A percentile compares a stretch with the other conserved stretches of the same genome.
Evolutionary conservation across 2,888 invertebrate genomes (phyloP).

Genomic region (Arctia plantaginis): DNA sequence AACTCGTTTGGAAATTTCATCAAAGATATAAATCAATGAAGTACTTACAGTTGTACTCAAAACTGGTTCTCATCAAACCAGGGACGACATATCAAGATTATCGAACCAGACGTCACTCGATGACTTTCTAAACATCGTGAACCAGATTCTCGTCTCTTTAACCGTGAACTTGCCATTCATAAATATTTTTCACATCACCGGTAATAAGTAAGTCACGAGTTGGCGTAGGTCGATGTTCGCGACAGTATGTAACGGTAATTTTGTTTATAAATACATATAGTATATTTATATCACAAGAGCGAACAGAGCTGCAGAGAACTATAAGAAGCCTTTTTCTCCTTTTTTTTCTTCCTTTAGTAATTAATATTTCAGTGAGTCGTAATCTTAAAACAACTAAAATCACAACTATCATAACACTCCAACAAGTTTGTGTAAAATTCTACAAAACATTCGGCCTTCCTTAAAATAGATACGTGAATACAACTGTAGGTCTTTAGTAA

Average conservation of each 20-base stretch:
- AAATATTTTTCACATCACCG: slow-evolving; percentile 52
- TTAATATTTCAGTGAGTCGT: neutral
- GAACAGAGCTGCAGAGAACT: neutral
- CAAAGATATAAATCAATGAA: neutral
- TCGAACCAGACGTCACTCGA: slow-evolving; percentile 19
- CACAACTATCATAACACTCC: neutral
- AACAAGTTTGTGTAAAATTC: neutral
- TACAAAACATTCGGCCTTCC: neutral
- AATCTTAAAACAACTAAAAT: neutral
- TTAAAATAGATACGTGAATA: neutral
- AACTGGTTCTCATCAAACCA: slow-evolving; percentile 3
- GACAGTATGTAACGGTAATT: slow-evolving; percentile 61
- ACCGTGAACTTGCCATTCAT: slow-evolving; percentile 59
- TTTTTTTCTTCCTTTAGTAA: neutral
- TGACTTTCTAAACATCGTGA: slow-evolving; percentile 37
- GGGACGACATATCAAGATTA: slow-evolving; percentile 34
- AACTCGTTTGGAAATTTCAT: neutral
- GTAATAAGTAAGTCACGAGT: slow-evolving; percentile 67
- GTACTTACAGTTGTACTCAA: neutral
- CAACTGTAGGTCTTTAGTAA: neutral
- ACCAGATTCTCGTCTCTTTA: slow-evolving; percentile 28
- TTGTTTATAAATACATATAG: slow-evolving; percentile 38
- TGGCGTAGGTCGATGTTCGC: slow-evolving; percentile 62
- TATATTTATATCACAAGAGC: slow-evolving; percentile 23
- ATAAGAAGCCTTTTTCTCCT: neutral